Base-by-base conservation (phyloP, 1,140 invertebrate genomes). In the Bombus pyrosoma region DNA sequence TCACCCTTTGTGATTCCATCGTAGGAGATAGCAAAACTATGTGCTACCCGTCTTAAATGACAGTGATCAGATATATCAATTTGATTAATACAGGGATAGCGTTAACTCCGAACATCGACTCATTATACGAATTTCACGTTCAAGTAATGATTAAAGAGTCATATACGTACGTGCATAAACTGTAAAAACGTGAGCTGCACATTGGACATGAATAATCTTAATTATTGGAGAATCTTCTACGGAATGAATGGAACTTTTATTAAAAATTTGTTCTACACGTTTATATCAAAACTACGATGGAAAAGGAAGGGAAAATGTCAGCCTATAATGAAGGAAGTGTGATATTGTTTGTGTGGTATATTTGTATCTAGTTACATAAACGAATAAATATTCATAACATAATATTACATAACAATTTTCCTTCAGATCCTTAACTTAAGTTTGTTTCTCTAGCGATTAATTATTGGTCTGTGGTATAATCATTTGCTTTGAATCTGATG, bases 1-100 rank as follows among this genome's bases (percentile, higher is more conserved):
- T 72, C 79, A 72, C 34, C 79, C 47, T 59, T 81, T 72, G 79
- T 72, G 68, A 81, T 53, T 37, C 28, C 64, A n/a, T 68, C 41
- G 28, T 53, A 25, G n/a, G 15, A 81, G 68, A 81, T 81, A 81
- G n/a, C 43, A 57, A 32, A n/a, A 71, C 66, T 39, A 25, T 71
- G 15, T 25, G 32, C 1, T 4, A 5, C 8, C 18, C 37, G 34
- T 71, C 47, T 37, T 81, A 81, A 47, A 41, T 39, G 47, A 72
- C 47, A 81, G 3, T 5, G 34, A 41, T 32, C 47, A 32, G 37
- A 39, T 13, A 25, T n/a, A 39, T 57, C 34, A 12, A 4, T 18
- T 47, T 18, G 37, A 72, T 72, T 34, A 66, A 34, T 43, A n/a
- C 25, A 41, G 12, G 13, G 32, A 22, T 59, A n/a, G 25, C 22